Percentiles rank a stretch among this genome's conserved stretches.
Conservation (phyloP, 1,140 invertebrate species). For the Drosophila sucinea region DNA sequence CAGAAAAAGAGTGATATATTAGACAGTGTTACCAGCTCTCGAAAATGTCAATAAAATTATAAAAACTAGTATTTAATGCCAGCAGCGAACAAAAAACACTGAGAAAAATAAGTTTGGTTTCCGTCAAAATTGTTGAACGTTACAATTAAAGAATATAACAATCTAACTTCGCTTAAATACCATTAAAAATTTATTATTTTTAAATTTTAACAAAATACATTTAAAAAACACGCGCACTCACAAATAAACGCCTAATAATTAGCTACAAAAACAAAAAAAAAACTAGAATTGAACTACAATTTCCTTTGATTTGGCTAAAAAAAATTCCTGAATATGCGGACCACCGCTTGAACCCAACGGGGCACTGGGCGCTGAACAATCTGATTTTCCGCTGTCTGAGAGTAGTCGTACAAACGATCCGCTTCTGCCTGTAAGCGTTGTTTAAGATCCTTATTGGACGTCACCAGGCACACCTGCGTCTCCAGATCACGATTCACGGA, state of each 20-base stretch:
- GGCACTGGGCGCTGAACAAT: slow-evolving; percentile 84
- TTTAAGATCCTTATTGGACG: slow-evolving; percentile 90
- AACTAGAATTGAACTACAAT: slow-evolving; percentile 53
- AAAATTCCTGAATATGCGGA: slow-evolving; percentile 86
- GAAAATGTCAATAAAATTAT: too few species aligned
- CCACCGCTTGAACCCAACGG: slow-evolving; percentile 86
- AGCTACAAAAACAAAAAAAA: slow-evolving; percentile 44
- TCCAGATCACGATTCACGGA: slow-evolving; percentile 97
- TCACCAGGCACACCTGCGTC: slow-evolving; percentile 94
- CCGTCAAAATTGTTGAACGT: too few species aligned
- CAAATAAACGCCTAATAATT: slow-evolving; percentile 12
- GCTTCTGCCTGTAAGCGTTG: slow-evolving; percentile 88
- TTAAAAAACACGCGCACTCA: slow-evolving; percentile 4
- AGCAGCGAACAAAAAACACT: too few species aligned
- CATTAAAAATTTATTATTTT: slow-evolving; percentile 5
- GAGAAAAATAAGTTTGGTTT: too few species aligned
- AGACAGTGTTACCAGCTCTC: too few species aligned
- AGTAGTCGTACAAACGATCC: slow-evolving; percentile 86
- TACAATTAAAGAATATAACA: too few species aligned
- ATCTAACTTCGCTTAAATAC: neutral
- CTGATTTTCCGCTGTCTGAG: slow-evolving; percentile 85
- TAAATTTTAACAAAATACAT: slow-evolving; percentile 7
- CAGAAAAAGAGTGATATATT: too few species aligned
- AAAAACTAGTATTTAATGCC: too few species aligned
- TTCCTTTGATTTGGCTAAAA: slow-evolving; percentile 83